A percentile compares a stretch with the other conserved stretches of the same genome.
Evolutionary conservation across 1,140 invertebrate genomes (phyloP).

Genomic region (Pissodes strobi): DNA sequence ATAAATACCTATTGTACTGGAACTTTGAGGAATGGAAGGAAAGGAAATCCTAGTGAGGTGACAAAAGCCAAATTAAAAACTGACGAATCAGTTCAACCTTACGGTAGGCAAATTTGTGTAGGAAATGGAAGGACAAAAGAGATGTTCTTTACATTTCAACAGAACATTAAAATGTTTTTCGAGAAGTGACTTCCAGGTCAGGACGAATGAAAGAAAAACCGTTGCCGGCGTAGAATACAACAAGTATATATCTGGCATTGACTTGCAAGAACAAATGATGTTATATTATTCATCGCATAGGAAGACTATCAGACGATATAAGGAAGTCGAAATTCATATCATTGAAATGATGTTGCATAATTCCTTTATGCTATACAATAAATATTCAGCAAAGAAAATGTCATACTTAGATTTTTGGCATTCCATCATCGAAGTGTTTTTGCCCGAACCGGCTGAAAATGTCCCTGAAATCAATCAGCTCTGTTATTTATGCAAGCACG

Average conservation of each 20-base stretch:
- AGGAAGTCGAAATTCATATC: too few species aligned
- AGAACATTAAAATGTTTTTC: constrained; percentile 39
- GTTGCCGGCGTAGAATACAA: constrained; percentile 45
- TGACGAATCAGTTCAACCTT: too few species aligned
- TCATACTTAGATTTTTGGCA: too few species aligned
- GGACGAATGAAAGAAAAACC: constrained; percentile 42
- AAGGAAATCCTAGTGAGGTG: constrained; percentile 39
- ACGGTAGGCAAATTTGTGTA: constrained; percentile 32
- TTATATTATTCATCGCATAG: constrained; percentile 48
- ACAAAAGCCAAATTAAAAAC: constrained; percentile 40
- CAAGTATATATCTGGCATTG: constrained; percentile 45
- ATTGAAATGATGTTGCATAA: too few species aligned
- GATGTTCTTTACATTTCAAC: too few species aligned
- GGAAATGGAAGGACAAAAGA: constrained; percentile 55
- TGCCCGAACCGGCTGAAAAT: too few species aligned
- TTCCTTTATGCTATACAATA: too few species aligned
- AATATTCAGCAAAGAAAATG: too few species aligned
- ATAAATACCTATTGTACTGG: constrained; percentile 50
- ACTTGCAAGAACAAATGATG: constrained; percentile 50
- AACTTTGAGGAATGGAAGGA: constrained; percentile 49
- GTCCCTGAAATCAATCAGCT: too few species aligned
- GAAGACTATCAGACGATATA: constrained; percentile 48
- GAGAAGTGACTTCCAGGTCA: constrained; percentile 30
- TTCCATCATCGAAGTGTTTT: too few species aligned
- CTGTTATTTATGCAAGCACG: too few species aligned